Percentiles rank a stretch among this genome's conserved stretches.
Evolutionary conservation across 2,113 vertebrate species (phyloP).

Genomic region (Podarcis raffonei): DNA sequence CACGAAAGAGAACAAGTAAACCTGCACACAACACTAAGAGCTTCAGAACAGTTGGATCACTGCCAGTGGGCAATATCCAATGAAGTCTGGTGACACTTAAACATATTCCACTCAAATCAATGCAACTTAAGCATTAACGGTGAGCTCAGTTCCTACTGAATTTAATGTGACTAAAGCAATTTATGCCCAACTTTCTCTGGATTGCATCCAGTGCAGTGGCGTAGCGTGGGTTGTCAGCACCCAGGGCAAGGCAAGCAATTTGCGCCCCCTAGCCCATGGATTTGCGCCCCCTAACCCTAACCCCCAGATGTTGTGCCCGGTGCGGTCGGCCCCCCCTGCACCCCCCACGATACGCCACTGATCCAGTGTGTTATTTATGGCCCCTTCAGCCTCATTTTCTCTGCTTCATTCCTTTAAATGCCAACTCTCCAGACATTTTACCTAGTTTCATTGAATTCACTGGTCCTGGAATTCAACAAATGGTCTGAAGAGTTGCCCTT

Average conservation of each 20-base stretch:
- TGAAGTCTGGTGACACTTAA: neutral
- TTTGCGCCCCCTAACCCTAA: too few relatives aligned
- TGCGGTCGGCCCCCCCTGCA: too few relatives aligned
- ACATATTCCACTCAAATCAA: neutral
- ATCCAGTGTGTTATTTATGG: neutral
- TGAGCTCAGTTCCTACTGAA: neutral
- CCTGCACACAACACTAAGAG: neutral
- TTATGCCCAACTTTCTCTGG: neutral
- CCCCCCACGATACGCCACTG: too few relatives aligned
- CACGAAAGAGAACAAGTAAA: neutral
- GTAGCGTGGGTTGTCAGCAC: too few relatives aligned
- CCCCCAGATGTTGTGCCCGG: too few relatives aligned
- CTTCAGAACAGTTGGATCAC: neutral
- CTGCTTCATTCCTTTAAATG: neutral
- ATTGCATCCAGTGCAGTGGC: neutral
- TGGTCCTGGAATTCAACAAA: neutral
- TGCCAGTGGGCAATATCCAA: neutral
- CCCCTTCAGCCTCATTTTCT: neutral
- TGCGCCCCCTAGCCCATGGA: too few relatives aligned
- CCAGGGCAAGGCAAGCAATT: too few relatives aligned
- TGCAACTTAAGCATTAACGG: neutral
- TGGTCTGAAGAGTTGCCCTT: neutral
- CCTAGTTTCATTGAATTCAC: neutral
- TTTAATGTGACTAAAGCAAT: neutral
- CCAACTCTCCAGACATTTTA: neutral